These are phyloP conservation scores for Epistrophe eligans DNA, from an alignment of 2,888 invertebrate species.

Conservation along the genomic window DNA sequence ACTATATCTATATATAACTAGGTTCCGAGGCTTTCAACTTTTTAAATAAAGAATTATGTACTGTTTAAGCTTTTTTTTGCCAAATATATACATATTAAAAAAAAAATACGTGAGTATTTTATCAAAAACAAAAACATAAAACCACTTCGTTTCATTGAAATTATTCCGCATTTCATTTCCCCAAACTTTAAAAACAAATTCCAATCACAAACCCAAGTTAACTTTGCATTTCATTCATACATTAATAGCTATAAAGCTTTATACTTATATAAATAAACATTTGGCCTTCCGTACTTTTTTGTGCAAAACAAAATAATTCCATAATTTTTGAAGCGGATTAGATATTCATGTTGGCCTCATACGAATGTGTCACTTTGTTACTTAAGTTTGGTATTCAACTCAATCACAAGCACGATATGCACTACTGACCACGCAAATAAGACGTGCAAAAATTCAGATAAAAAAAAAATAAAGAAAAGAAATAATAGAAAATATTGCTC, in stretches of 20 bases:
- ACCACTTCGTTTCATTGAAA: background rate
- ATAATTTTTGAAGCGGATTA: constrained; percentile 59
- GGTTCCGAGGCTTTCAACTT: too few species aligned
- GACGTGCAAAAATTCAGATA: constrained; percentile 67
- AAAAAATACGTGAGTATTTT: background rate
- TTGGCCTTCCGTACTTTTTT: constrained; percentile 61
- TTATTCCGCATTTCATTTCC: constrained; percentile 29
- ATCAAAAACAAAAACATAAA: background rate
- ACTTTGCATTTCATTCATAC: constrained; percentile 42
- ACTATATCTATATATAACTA: too few species aligned
- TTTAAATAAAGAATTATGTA: too few species aligned
- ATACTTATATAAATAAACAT: constrained; percentile 21
- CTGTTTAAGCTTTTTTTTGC: background rate
- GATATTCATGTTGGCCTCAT: constrained; percentile 69
- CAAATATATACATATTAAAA: too few species aligned
- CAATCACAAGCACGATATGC: constrained; percentile 55
- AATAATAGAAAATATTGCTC: constrained; percentile 34
- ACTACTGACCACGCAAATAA: constrained; percentile 58
- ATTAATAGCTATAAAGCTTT: too few species aligned
- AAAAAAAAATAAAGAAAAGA: background rate
- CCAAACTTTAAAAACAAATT: constrained; percentile 15
- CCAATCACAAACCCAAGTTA: constrained; percentile 43
- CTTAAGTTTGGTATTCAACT: constrained; percentile 49
- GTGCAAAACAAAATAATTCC: constrained; percentile 65
- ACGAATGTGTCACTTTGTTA: constrained; percentile 24